Evolutionary conservation across 2,113 vertebrate species (phyloP).

Genomic region (Leptodactylus fuscus): DNA sequence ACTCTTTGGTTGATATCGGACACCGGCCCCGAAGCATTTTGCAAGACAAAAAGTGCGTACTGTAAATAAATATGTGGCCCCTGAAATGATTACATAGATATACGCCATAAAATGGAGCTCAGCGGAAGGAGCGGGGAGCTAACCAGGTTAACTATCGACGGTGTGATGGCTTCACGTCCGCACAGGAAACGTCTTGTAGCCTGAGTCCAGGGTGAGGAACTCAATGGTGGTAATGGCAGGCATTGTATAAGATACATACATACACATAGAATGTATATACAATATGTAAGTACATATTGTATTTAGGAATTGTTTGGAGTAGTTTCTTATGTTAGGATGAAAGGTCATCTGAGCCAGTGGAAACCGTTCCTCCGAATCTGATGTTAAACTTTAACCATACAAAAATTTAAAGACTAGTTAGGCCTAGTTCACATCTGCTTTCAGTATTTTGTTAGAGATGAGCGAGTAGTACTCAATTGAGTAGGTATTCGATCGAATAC

Average conservation of each 20-base stretch:
- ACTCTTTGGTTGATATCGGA: not conserved
- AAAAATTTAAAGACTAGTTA: not conserved
- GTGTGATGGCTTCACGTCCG: not conserved
- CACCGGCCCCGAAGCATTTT: not conserved
- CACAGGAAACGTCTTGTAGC: not conserved
- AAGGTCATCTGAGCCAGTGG: not conserved
- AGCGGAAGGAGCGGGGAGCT: not conserved
- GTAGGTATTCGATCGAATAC: too few species aligned
- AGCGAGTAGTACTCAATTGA: too few species aligned
- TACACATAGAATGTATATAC: too few species aligned
- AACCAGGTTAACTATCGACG: not conserved
- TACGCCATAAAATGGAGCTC: not conserved
- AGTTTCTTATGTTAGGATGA: not conserved
- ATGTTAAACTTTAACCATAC: not conserved
- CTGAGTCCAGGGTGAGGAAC: not conserved
- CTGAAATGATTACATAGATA: slow-evolving; percentile 4
- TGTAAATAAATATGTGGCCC: slow-evolving; percentile 32
- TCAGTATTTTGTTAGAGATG: too few species aligned
- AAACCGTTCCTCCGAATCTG: not conserved
- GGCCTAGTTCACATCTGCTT: not conserved
- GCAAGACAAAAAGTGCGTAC: slow-evolving; percentile 5
- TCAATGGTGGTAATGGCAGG: too few species aligned
- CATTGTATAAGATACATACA: too few species aligned
- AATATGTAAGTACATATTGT: too few species aligned
- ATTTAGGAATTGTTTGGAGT: not conserved